Base-by-base conservation (phyloP, 1,140 invertebrate genomes). In the Oryzaephilus surinamensis region DNA sequence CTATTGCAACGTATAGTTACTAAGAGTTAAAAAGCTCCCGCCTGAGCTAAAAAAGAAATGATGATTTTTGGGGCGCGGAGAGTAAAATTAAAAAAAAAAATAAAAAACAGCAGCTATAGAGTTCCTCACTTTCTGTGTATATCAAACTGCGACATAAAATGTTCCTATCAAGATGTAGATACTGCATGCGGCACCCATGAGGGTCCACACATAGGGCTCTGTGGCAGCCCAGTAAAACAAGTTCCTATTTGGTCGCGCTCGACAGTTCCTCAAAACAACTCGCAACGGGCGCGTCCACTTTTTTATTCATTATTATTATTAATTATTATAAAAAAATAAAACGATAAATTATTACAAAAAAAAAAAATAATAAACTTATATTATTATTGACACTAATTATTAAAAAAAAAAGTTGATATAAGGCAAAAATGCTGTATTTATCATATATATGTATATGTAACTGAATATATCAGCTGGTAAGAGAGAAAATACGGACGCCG, bases 171-270 rank as follows among this genome's bases (percentile, higher is more conserved):
- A 52, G 43, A 53, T 55, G 53, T 56, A 56, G 55, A 54, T 56
- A 58, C 52, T 56, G 52, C 54, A 55, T 58, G 55, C 48, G 52
- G 48, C 46, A 35, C 46, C 43, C 48, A 29, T 23, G 43, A 41
- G 46, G 51, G 48, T 46, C 47, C 47, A 47, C 20, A n/a, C n/a
- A n/a, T n/a, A n/a, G 21, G 28, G 39, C 50, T 46, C 48, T 45
- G n/a, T 38, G 24, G 33, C 20, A 34, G 65, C 69, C 70, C 71
- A 73, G 72, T 69, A 71, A 74, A 74, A 69, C 72, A 74, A 74
- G 72, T 74, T 74, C 72, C 72, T 74, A 74, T 73, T 6, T 51
- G 58, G 49, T 42, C 52, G 37, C 52, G 48, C 32, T 34, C 46
- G 41, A 40, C 45, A 55, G 55, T 59, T 59, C 57, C 57, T 61